Evolutionary conservation across 64 coral and sea anemone genomes (phyloP), one percentile per base, ranked within the genome.

Genomic region (Montipora capricornis): DNA sequence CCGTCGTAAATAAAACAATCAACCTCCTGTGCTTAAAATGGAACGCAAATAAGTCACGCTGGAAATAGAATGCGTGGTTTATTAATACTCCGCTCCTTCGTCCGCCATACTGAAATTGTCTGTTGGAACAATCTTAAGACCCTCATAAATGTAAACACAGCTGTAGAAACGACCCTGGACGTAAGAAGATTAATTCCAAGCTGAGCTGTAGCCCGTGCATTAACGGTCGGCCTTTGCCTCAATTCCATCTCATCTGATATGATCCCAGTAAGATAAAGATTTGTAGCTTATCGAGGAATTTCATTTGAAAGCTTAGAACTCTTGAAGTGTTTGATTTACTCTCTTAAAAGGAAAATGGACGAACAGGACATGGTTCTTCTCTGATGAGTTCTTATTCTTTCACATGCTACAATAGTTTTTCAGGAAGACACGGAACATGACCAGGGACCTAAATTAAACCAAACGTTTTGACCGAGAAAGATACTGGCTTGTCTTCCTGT

Each of bases 91-190:
- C 78, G 57, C 26, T 5, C 22, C 80, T 62, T 66, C 12, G 53
- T 66, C 52, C 6, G 52, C 10, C 55, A 46, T 15, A 20, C 22
- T 84, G 11, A 44, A 20, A 49, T 16, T 44, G 67, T 59, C 66
- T 22, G 51, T 44, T 8, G 6, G 58, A 57, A 17, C 44, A 80
- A 58, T 84, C 20, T 17, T 49, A 7, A 16, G 66, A 62, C 11
- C 29, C 64, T 86, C 49, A 46, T 73, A 86, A 71, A 50, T 5
- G 82, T 86, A 86, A 86, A 86, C 64, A 86, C 68, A 58, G 16
- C 26, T n/a, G 62, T 37, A 49, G 20, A 74, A 29, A 74, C 24
- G n/a, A 74, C 20, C 71, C 71, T 22, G 71, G 71, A 26, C 5
- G 24, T 29, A 26, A 74, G 71, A 20, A 29, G 71, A 26, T 74